Base-by-base conservation (phyloP, 2,797 vertebrate species). In the Diplodus puntazzo region DNA sequence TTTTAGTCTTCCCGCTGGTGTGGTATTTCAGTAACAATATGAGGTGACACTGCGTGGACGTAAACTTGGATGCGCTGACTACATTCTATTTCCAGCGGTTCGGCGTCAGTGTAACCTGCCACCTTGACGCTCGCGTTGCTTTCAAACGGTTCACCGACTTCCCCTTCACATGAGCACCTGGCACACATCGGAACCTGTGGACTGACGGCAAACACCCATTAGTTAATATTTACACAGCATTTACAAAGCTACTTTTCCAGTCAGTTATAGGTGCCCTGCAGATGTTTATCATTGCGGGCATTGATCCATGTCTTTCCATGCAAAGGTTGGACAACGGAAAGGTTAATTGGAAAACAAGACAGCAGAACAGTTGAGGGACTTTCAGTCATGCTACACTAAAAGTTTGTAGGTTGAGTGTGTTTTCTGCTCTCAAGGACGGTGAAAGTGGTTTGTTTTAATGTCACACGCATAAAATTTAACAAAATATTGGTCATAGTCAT, bases 281-380 rank as follows among this genome's bases (percentile, higher is more conserved):
- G 91, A 92, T 90, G 89, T 87, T 90, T 90, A 92, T 94, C 88
- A 60, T 5, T 5, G 82, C 11, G 84, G 76, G 84, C 93, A 93
- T 88, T 93, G 92, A 94, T 93, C 93, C 90, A 52, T 92, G 86
- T 84, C 86, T 81, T 70, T 73, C 76, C 87, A 84, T 86, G 86
- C 82, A 91, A 93, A 91, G 89, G 89, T 90, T 88, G 89, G 82
- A 87, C 75, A 75, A 78, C 11, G 74, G 75, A 93, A 94, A 94
- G 93, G 93, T 93, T 93, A 93, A 93, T 93, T 93, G 91, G 92
- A 89, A 92, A 92, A 90, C 88, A 86, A 89, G 73, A 87, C 54
- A 46, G 81, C 82, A 66, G 73, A 88, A 66, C 75, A 82, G 73
- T 50, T 63, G 75, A 68, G 70, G 68, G 80, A 73, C 82, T 82